Conservation (phyloP, 2,888 invertebrate species). For the Brenthis daphne region DNA sequence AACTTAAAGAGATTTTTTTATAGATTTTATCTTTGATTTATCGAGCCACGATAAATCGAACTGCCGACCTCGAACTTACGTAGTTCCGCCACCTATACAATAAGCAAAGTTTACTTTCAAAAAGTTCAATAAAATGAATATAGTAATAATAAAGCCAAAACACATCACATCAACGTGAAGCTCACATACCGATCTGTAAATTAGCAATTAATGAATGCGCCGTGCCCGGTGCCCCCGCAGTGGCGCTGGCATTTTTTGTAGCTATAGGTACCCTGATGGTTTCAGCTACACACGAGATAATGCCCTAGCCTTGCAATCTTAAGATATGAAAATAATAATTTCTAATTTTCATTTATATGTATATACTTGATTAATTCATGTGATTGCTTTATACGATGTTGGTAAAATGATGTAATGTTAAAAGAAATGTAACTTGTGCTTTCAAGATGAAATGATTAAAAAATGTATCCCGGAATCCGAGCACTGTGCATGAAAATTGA, state of each 20-base stretch:
- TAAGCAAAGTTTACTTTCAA: not conserved
- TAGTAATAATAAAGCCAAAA: constrained; percentile 3
- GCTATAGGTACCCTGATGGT: constrained; percentile 45
- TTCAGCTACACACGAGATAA: constrained; percentile 27
- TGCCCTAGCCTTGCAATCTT: constrained; percentile 32
- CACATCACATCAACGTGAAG: constrained; percentile 32
- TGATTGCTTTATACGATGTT: not conserved
- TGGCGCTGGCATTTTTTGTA: constrained; percentile 45
- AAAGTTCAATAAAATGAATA: constrained; percentile 6
- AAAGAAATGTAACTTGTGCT: too few relatives aligned
- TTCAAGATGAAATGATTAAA: too few relatives aligned
- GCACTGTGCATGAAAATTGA: too few relatives aligned
- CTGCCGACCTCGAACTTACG: not conserved
- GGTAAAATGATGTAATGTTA: too few relatives aligned
- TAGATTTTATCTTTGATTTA: not conserved
- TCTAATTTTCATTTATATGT: not conserved
- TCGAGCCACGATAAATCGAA: not conserved
- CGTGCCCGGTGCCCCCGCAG: constrained; percentile 45
- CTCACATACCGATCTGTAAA: constrained; percentile 73
- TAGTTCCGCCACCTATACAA: not conserved
- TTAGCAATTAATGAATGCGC: constrained; percentile 74
- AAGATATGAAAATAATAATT: constrained; percentile 28
- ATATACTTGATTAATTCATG: not conserved
- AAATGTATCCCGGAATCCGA: too few relatives aligned
- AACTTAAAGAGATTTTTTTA: not conserved